Percentiles rank a stretch among this genome's conserved stretches.
Evolutionary conservation across 2,113 vertebrate species (phyloP).

Genomic region (Ceratotherium simum): DNA sequence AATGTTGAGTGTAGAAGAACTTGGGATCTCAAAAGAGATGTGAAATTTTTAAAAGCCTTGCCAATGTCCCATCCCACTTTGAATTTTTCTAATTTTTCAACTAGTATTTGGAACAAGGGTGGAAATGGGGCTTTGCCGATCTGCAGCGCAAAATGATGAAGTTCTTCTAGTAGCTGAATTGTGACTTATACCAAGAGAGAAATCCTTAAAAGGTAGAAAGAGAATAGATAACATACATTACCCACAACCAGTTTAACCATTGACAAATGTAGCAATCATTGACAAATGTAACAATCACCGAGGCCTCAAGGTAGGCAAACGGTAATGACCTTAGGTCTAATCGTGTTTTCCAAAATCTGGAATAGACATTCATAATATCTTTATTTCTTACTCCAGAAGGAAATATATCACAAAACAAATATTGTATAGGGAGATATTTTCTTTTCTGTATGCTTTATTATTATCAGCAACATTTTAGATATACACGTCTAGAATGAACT

Average conservation of each 20-base stretch:
- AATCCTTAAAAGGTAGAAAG: neutral
- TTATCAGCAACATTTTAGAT: neutral
- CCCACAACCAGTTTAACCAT: neutral
- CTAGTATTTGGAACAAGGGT: neutral
- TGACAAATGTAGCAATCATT: neutral
- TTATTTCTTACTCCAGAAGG: conserved; percentile 1
- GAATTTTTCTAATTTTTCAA: neutral
- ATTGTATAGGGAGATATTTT: neutral
- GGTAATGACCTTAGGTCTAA: neutral
- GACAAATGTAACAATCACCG: neutral
- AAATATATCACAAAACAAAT: neutral
- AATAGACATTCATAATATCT: neutral
- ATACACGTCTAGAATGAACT: neutral
- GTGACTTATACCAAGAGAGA: neutral
- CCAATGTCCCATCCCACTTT: neutral
- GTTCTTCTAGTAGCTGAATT: neutral
- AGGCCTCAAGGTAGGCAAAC: neutral
- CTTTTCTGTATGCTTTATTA: neutral
- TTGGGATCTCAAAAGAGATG: neutral
- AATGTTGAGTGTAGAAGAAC: neutral
- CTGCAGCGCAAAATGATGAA: neutral
- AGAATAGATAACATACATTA: neutral
- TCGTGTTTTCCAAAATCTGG: neutral
- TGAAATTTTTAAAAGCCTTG: conserved; percentile 11
- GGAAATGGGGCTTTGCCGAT: neutral